Evolutionary conservation across 2,797 vertebrate species (phyloP).

Genomic region (Spinibarbus caldwelli): DNA sequence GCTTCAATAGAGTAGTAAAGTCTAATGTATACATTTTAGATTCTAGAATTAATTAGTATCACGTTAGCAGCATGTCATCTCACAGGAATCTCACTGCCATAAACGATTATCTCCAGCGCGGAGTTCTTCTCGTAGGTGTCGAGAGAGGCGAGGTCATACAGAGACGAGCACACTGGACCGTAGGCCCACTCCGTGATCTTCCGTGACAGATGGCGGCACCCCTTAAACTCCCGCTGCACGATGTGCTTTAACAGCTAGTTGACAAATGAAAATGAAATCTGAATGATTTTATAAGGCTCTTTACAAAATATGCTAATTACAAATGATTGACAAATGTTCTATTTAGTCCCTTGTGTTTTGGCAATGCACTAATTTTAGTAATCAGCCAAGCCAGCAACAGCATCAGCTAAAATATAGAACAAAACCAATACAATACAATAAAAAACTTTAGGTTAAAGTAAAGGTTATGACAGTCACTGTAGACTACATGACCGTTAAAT

Average conservation of each 20-base stretch:
- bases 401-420: neutral
- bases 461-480: neutral
- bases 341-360: neutral
- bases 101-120: conserved; percentile 89
- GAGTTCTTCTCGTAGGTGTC: conserved; percentile 90
- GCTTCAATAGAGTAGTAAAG: neutral
- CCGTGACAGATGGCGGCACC: conserved; percentile 89
- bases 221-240: conserved; percentile 86
- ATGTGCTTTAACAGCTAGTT: conserved; percentile 92
- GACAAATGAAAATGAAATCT: neutral
- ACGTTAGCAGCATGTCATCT: conserved; percentile 60
- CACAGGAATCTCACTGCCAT: conserved; percentile 89
- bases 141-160: conserved; percentile 90
- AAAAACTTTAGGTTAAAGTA: neutral
- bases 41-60: neutral
- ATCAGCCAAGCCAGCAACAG: neutral
- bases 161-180: conserved; percentile 89
- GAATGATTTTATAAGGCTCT: neutral
- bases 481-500: neutral
- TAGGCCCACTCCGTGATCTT: conserved; percentile 98
- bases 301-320: neutral
- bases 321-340: neutral
- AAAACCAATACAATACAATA: neutral
- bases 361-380: neutral
- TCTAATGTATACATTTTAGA: neutral